Conservation (phyloP, 2,113 vertebrate species). For the Saguinus imperator region DNA sequence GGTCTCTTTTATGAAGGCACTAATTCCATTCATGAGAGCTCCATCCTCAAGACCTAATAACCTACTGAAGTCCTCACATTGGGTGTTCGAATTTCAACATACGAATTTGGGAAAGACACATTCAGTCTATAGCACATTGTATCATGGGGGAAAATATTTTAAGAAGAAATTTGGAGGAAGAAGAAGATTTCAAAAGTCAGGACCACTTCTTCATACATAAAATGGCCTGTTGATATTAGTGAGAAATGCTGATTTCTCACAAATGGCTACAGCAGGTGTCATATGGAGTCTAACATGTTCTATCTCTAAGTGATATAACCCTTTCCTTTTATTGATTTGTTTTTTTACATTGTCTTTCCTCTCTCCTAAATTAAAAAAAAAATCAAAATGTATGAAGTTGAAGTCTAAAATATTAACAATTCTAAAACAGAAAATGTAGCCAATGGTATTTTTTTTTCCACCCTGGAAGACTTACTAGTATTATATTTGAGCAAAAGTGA, state of each 20-base stretch:
- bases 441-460: not conserved
- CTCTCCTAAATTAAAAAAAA: conserved; percentile 6
- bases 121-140: not conserved
- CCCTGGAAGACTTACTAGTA: not conserved
- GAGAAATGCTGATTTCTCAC: not conserved
- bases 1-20: not conserved
- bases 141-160: not conserved
- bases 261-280: not conserved
- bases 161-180: not conserved
- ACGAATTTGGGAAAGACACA: not conserved
- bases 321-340: not conserved
- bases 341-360: not conserved
- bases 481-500: not conserved
- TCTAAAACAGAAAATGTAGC: not conserved
- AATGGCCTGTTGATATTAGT: not conserved
- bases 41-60: not conserved
- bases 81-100: not conserved
- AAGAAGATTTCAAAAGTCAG: not conserved
- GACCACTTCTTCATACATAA: not conserved
- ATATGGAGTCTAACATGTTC: not conserved
- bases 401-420: not conserved
- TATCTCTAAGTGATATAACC: not conserved
- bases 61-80: not conserved
- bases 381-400: not conserved
- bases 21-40: not conserved